A percentile compares a stretch with the other conserved stretches of the same genome.
phyloP scores from a whole-genome alignment of 2,113 vertebrate species.

The Brachypodius melanocephalos region DNA sequence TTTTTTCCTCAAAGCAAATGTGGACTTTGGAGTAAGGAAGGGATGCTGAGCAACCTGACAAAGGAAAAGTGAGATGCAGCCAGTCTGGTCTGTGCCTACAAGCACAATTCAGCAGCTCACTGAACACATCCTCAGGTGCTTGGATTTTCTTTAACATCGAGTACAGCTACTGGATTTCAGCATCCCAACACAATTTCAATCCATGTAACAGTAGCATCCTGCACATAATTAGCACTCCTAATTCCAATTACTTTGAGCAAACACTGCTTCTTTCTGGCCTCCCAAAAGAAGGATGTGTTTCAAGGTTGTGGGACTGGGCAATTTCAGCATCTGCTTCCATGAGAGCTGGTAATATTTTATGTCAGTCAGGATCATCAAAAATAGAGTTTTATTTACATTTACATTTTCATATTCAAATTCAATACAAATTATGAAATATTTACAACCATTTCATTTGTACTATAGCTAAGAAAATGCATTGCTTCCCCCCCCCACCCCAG shows the following conservation, averaged over 20 bases:
- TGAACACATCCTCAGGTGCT: background rate
- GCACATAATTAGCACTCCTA: background rate
- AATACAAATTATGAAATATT: slow-evolving; percentile 78
- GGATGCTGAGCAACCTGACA: background rate
- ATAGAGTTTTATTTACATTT: slow-evolving; percentile 83
- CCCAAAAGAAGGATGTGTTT: background rate
- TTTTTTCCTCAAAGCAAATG: background rate
- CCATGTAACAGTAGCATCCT: background rate
- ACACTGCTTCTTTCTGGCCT: background rate
- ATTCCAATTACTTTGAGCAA: background rate
- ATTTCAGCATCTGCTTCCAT: background rate
- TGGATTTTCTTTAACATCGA: background rate
- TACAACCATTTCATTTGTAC: slow-evolving; percentile 71
- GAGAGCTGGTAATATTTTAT: background rate
- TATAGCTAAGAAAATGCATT: slow-evolving; percentile 61
- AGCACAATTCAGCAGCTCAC: background rate
- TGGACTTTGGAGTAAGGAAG: background rate
- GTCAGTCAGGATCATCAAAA: slow-evolving; percentile 53
- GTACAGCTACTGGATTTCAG: background rate
- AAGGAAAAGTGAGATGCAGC: background rate
- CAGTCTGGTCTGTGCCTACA: background rate
- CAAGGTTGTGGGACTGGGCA: background rate
- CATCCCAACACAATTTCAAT: background rate
- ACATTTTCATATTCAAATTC: slow-evolving; percentile 77
- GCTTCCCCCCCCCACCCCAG: slow-evolving; percentile 4